phyloP scores from a whole-genome alignment of 2,797 vertebrate genomes.

The Corythornis leucogaster region DNA sequence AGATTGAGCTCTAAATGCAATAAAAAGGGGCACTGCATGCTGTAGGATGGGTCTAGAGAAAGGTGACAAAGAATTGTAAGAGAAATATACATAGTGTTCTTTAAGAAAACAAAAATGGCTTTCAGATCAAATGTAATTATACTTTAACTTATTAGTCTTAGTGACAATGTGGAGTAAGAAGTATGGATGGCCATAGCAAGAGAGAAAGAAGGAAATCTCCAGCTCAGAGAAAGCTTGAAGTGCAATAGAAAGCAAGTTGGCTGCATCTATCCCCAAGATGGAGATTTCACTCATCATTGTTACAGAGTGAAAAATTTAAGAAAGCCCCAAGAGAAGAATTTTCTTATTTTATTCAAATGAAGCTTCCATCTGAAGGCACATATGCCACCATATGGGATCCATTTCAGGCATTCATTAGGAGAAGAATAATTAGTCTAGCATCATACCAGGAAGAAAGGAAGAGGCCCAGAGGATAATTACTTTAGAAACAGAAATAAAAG shows the following conservation, averaged over 20 bases:
- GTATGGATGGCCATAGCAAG: background rate
- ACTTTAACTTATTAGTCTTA: background rate
- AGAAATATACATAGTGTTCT: background rate
- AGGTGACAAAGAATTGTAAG: background rate
- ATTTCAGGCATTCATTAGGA: constrained; percentile 82
- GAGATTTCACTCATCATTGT: constrained; percentile 74
- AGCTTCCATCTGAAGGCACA: constrained; percentile 78
- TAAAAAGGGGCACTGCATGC: background rate
- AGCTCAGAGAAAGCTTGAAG: background rate
- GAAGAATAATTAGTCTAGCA: constrained; percentile 82
- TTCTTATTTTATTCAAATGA: constrained; percentile 79
- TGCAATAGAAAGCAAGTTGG: constrained; percentile 48
- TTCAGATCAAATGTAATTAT: background rate
- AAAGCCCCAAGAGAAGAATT: constrained; percentile 75
- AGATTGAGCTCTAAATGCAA: background rate
- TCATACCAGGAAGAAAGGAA: constrained; percentile 74
- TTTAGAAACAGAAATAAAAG: constrained; percentile 79
- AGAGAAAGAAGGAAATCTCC: background rate
- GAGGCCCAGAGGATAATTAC: constrained; percentile 82
- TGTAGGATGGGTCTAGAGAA: background rate
- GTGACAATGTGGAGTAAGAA: background rate
- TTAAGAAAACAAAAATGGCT: background rate
- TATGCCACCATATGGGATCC: constrained; percentile 81
- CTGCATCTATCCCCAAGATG: constrained; percentile 52
- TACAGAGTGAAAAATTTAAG: constrained; percentile 78